phyloP scores from a whole-genome alignment of 1,140 invertebrate species.

The Aphis craccivora region DNA sequence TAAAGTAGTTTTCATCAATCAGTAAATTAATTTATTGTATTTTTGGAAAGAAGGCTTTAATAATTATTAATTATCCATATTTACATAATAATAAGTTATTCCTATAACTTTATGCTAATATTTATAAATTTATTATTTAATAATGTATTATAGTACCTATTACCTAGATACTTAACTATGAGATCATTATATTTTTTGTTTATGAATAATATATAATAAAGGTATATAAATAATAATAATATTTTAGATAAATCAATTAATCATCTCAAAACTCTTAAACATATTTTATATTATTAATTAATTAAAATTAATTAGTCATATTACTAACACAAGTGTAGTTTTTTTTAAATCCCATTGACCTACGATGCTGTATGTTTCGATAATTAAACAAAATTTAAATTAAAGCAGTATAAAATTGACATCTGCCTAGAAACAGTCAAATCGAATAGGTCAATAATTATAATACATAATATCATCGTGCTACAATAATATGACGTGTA shows the following conservation, averaged over 20 bases:
- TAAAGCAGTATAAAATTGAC: neutral
- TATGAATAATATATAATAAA: neutral
- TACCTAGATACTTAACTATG: neutral
- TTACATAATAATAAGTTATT: slow-evolving; percentile 8
- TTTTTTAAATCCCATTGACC: neutral
- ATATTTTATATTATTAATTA: too few relatives aligned
- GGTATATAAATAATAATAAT: too few relatives aligned
- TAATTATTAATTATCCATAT: neutral
- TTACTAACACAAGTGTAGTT: neutral
- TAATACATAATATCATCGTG: neutral
- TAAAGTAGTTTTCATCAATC: neutral
- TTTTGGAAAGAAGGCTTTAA: neutral
- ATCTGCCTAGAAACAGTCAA: neutral
- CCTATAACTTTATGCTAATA: neutral
- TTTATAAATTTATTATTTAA: neutral
- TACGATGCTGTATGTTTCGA: neutral
- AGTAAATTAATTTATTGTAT: neutral
- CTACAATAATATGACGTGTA: neutral
- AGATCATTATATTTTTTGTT: neutral
- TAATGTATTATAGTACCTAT: neutral
- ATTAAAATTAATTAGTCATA: too few relatives aligned
- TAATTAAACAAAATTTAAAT: neutral
- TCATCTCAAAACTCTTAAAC: too few relatives aligned
- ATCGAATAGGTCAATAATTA: too few relatives aligned
- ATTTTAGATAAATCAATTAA: too few relatives aligned